phyloP scores from a whole-genome alignment of 2,888 invertebrate species.

The Tethea ocularis region DNA sequence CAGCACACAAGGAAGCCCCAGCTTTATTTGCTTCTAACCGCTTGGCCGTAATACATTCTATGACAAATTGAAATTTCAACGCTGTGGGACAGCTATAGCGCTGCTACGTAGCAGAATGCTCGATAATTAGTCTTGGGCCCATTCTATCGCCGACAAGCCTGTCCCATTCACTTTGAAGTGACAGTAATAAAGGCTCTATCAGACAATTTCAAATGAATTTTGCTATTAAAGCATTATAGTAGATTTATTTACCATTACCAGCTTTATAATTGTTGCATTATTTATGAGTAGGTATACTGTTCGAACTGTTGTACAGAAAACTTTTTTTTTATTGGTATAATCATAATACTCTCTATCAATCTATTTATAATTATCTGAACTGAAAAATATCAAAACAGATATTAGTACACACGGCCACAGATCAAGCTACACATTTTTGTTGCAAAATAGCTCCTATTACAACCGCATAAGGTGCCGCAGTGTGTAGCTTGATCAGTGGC shows the following conservation, averaged over 20 bases:
- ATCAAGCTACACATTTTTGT: too few relatives aligned
- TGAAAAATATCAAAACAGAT: neutral
- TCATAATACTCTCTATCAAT: too few relatives aligned
- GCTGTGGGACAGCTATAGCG: conserved; percentile 42
- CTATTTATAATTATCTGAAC: neutral
- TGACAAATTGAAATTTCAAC: conserved; percentile 71
- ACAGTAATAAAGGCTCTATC: neutral
- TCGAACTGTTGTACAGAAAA: too few relatives aligned
- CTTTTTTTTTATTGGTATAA: too few relatives aligned
- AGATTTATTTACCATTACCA: neutral
- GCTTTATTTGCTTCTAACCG: conserved; percentile 47
- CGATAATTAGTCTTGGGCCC: conserved; percentile 44
- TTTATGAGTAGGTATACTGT: too few relatives aligned
- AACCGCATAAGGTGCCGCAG: too few relatives aligned
- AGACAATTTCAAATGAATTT: conserved; percentile 1
- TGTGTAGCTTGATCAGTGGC: too few relatives aligned
- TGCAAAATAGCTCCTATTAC: too few relatives aligned
- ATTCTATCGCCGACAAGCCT: conserved; percentile 15
- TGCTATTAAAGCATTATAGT: neutral
- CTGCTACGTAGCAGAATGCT: conserved; percentile 37
- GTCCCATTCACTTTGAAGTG: conserved; percentile 16
- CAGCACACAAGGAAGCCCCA: conserved; percentile 20
- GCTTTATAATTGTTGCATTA: neutral
- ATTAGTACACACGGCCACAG: too few relatives aligned
- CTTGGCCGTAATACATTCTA: conserved; percentile 59